Evolutionary conservation across 2,888 invertebrate species (phyloP).

Genomic region (Autographa gamma): DNA sequence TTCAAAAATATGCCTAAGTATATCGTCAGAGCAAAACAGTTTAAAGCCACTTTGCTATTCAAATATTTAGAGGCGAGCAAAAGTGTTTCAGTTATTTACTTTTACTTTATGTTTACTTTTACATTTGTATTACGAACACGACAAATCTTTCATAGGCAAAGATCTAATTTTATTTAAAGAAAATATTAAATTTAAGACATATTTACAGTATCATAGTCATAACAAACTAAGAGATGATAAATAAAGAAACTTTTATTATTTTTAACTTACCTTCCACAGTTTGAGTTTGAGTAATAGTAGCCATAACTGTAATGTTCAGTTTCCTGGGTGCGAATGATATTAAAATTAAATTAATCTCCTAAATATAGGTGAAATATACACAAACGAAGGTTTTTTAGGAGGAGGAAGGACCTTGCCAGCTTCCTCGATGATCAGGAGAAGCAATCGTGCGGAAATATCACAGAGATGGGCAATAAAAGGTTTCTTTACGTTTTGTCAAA

Average conservation of each 20-base stretch:
- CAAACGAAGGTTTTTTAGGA: constrained; percentile 64
- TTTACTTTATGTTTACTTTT: too few species aligned
- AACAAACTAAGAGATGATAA: too few species aligned
- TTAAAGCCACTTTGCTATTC: constrained; percentile 18
- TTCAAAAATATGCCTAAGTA: constrained; percentile 18
- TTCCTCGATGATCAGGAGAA: constrained; percentile 59
- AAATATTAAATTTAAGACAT: too few species aligned
- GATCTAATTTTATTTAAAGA: too few species aligned
- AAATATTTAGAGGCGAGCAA: constrained; percentile 19
- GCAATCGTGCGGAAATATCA: constrained; percentile 71
- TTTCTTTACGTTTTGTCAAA: constrained; percentile 49
- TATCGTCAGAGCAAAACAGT: neutral
- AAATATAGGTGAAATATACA: constrained; percentile 72
- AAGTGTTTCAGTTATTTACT: too few species aligned
- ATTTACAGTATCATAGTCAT: too few species aligned
- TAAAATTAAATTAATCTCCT: constrained; percentile 77
- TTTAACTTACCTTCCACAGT: constrained; percentile 69
- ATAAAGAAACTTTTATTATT: constrained; percentile 14
- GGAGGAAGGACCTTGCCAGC: constrained; percentile 64
- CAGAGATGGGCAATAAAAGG: constrained; percentile 32
- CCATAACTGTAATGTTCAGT: constrained; percentile 67
- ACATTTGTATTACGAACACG: too few species aligned
- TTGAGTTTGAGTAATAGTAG: constrained; percentile 75
- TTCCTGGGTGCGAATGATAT: constrained; percentile 70
- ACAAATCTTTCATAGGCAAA: neutral